Percentiles rank a stretch among this genome's conserved stretches.
These are phyloP conservation scores for Ormyrus labotus DNA, from an alignment of 2,888 invertebrate species.

Conservation along the genomic window DNA sequence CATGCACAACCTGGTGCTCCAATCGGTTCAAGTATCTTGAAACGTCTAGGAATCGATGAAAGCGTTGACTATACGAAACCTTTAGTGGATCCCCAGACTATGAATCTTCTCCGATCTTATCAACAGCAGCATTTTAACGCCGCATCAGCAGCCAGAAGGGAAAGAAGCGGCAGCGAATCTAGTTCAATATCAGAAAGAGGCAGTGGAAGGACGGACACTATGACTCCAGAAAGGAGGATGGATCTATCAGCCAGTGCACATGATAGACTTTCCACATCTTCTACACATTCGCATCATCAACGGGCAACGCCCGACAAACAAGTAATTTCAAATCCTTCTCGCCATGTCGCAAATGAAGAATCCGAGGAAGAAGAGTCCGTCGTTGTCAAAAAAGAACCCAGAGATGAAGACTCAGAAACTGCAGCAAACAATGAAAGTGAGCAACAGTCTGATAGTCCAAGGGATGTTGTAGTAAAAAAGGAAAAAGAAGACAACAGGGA, in stretches of 20 bases:
- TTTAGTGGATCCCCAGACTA: constrained; percentile 90
- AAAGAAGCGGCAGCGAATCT: constrained; percentile 91
- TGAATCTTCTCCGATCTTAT: constrained; percentile 88
- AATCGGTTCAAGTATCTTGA: constrained; percentile 92
- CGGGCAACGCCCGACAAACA: constrained; percentile 84
- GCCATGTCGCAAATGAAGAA: constrained; percentile 74
- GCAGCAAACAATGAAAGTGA: constrained; percentile 76
- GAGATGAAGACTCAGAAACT: constrained; percentile 70
- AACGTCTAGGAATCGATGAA: constrained; percentile 94
- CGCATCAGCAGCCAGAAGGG: constrained; percentile 79
- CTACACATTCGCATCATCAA: constrained; percentile 76
- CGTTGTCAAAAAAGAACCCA: constrained; percentile 79
- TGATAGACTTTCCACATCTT: constrained; percentile 68
- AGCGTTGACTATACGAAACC: constrained; percentile 95
- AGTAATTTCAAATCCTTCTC: constrained; percentile 79
- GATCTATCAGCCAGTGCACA: constrained; percentile 74
- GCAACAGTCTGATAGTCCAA: constrained; percentile 75
- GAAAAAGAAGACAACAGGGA: constrained; percentile 79
- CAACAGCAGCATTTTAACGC: constrained; percentile 80
- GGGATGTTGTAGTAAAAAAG: constrained; percentile 80
- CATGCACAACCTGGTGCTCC: constrained; percentile 80
- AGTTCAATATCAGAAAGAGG: constrained; percentile 91
- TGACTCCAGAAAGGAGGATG: constrained; percentile 88
- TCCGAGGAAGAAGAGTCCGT: constrained; percentile 78
- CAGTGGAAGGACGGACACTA: constrained; percentile 86